Conservation (phyloP, 2,113 vertebrate genomes). For the Oreotrochilus melanogaster region DNA sequence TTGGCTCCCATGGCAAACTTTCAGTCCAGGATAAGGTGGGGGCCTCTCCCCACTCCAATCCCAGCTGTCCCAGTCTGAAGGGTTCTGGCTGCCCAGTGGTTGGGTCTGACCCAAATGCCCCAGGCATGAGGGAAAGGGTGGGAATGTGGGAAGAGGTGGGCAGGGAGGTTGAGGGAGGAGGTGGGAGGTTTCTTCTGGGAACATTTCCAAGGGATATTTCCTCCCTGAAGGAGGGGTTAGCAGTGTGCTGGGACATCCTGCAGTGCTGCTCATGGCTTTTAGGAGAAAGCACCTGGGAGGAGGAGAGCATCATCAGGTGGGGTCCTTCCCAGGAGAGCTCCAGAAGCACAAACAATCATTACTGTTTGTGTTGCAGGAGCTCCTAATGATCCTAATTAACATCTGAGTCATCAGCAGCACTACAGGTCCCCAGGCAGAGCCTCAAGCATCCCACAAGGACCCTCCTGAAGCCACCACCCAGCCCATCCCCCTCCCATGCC, state of each 20-base stretch:
- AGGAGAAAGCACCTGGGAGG: not conserved
- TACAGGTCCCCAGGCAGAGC: not conserved
- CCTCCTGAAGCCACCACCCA: not conserved
- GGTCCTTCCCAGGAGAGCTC: not conserved
- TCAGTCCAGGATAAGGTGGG: not conserved
- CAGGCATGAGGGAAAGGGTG: not conserved
- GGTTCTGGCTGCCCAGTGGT: not conserved
- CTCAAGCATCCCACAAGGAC: not conserved
- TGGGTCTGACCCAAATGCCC: not conserved
- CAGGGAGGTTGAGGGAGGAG: not conserved
- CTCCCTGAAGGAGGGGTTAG: not conserved
- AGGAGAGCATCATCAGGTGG: no score
- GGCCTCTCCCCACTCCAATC: rapidly evolving
- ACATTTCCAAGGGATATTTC: not conserved
- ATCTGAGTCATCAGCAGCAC: not conserved
- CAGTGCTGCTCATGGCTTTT: not conserved
- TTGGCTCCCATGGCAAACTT: not conserved
- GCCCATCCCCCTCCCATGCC: not conserved
- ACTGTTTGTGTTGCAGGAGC: not conserved
- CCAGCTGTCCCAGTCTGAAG: not conserved
- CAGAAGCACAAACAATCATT: not conserved
- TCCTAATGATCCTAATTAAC: constrained; percentile 36
- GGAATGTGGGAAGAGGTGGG: rapidly evolving
- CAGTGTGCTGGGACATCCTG: not conserved
- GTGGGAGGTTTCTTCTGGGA: not conserved